Conservation (phyloP, 2,113 vertebrate species). For the Lipophrys pholis region DNA sequence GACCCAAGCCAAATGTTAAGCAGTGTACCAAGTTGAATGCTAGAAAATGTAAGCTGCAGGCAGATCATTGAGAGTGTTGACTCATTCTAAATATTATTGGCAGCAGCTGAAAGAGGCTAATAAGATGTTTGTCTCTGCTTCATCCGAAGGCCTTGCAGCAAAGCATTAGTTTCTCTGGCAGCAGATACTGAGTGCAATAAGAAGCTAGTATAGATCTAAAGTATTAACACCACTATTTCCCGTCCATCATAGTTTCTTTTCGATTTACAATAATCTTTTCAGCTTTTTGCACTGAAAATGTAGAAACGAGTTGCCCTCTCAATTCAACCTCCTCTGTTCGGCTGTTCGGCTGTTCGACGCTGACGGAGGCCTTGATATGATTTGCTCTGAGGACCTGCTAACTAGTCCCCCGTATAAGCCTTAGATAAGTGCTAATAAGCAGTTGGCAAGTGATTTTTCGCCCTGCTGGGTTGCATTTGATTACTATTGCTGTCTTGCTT, state of each 20-base stretch:
- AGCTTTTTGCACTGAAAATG: constrained; percentile 16
- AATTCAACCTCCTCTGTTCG: constrained; percentile 22
- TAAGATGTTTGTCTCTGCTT: constrained; percentile 7
- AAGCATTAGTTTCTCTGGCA: background rate
- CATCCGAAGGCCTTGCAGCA: constrained; percentile 8
- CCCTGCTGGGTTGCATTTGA: constrained; percentile 47
- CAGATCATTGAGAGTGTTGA: constrained; percentile 5
- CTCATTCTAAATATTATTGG: constrained; percentile 14
- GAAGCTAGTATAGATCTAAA: background rate
- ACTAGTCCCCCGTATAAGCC: constrained; percentile 29
- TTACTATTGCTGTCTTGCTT: constrained; percentile 44
- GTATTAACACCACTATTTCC: constrained; percentile 2
- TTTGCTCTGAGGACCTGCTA: constrained; percentile 27
- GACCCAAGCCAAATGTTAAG: too few species aligned
- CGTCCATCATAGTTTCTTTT: background rate
- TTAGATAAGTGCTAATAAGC: constrained; percentile 49
- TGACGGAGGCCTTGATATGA: constrained; percentile 25
- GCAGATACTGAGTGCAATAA: constrained; percentile 9
- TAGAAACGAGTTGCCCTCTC: constrained; percentile 18
- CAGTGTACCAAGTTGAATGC: too few species aligned
- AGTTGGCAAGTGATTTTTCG: constrained; percentile 36
- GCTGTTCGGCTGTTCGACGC: constrained; percentile 18
- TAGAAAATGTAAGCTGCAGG: constrained; percentile 1
- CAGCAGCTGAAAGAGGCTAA: background rate
- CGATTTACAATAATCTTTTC: constrained; percentile 9